Percentiles rank a stretch among this genome's conserved stretches.
These are phyloP conservation scores for Drosophila nikananu DNA, from an alignment of 1,140 invertebrate species.

Conservation along the genomic window DNA sequence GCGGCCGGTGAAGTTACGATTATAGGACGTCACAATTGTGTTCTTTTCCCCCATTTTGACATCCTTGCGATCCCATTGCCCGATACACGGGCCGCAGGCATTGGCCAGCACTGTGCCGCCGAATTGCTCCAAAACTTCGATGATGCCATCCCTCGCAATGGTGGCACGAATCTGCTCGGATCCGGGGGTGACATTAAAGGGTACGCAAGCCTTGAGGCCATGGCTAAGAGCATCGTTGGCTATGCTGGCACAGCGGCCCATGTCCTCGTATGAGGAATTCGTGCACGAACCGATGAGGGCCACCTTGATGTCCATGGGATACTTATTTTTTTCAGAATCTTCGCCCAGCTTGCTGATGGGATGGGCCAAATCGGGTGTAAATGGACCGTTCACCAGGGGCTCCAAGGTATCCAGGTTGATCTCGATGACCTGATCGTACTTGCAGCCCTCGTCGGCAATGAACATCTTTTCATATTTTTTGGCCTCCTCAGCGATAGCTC, in stretches of 20 bases:
- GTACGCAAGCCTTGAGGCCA: constrained; percentile 97
- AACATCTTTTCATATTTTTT: constrained; percentile 91
- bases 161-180: constrained; percentile 99
- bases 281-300: constrained; percentile 99
- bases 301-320: constrained; percentile 98
- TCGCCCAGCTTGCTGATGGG: constrained; percentile 96
- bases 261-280: constrained; percentile 99
- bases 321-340: constrained; percentile 95
- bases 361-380: constrained; percentile 99
- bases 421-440: constrained; percentile 94
- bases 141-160: constrained; percentile 98
- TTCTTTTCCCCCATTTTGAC: constrained; percentile 99
- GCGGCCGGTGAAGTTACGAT: constrained; percentile 98
- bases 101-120: constrained; percentile 95
- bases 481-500: constrained; percentile 93
- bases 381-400: constrained; percentile 99
- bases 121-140: constrained; percentile 88
- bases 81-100: constrained; percentile 99
- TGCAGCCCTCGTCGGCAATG: constrained; percentile 92
- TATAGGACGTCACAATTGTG: constrained; percentile 99
- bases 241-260: constrained; percentile 98
- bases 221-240: constrained; percentile 95
- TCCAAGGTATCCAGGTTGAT: constrained; percentile 93
- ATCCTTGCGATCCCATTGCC: constrained; percentile 99
- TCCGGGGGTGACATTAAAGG: constrained; percentile 99